phyloP scores from a whole-genome alignment of 2,797 vertebrate genomes.

The Helarctos malayanus region DNA sequence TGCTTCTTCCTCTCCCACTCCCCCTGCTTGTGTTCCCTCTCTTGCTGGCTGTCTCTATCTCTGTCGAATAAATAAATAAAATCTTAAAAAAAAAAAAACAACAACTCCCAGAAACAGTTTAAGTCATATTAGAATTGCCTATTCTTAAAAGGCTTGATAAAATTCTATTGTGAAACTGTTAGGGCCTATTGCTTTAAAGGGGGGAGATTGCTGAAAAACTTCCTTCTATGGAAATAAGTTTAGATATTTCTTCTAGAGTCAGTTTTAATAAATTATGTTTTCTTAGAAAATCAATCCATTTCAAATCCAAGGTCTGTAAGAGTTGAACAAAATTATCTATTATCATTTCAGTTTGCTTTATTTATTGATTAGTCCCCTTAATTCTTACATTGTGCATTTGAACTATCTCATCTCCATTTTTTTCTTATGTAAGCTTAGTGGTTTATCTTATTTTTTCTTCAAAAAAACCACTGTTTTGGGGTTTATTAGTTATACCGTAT shows the following conservation, averaged over 20 bases:
- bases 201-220: neutral
- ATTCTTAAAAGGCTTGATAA: neutral
- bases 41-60: no score
- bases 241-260: neutral
- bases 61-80: no score
- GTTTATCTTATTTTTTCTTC: neutral
- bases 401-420: neutral
- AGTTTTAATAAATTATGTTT: constrained; percentile 46
- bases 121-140: neutral
- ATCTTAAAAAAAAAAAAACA: no score
- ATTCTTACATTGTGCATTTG: neutral
- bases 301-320: no score
- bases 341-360: neutral
- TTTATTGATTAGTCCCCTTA: neutral
- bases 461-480: constrained; percentile 8
- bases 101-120: neutral
- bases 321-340: no score
- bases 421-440: neutral
- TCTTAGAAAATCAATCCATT: constrained; percentile 50
- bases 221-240: neutral
- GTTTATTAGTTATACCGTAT: constrained; percentile 35
- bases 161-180: neutral
- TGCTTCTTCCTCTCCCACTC: no score
- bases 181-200: neutral
- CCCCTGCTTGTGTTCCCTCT: no score